These are phyloP conservation scores for Numenius arquata DNA, from an alignment of 2,113 vertebrate genomes.

Conservation along the genomic window DNA sequence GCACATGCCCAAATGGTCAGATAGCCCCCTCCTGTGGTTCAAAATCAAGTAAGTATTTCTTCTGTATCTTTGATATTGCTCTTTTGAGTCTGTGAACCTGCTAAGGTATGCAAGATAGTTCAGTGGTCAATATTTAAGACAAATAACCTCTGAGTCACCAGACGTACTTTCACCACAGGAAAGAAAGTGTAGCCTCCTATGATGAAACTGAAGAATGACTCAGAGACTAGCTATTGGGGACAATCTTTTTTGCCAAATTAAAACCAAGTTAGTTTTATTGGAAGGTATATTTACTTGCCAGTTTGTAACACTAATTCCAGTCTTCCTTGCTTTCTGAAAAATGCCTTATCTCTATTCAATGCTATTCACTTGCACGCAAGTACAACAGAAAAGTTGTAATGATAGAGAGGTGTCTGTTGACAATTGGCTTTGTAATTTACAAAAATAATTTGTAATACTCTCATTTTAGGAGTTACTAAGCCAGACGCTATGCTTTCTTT, in stretches of 20 bases:
- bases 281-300: not conserved
- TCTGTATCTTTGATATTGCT: not conserved
- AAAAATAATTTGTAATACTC: too few species aligned
- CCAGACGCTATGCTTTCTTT: not conserved
- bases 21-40: conserved; percentile 93
- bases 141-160: conserved; percentile 26
- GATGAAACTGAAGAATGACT: conserved; percentile 12
- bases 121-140: not conserved
- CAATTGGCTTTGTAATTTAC: not conserved
- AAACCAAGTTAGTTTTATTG: not conserved
- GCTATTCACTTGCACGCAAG: not conserved
- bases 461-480: not conserved
- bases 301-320: not conserved
- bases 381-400: not conserved
- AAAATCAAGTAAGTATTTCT: conserved; percentile 88
- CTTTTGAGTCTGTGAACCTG: not conserved
- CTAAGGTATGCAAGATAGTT: not conserved
- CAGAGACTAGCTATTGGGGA: not conserved
- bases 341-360: not conserved
- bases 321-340: not conserved
- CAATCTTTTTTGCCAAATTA: not conserved
- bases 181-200: not conserved
- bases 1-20: conserved; percentile 95
- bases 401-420: not conserved
- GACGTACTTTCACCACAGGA: not conserved